These are phyloP conservation scores for Tapirus terrestris DNA, from an alignment of 2,113 vertebrate species.

Conservation along the genomic window DNA sequence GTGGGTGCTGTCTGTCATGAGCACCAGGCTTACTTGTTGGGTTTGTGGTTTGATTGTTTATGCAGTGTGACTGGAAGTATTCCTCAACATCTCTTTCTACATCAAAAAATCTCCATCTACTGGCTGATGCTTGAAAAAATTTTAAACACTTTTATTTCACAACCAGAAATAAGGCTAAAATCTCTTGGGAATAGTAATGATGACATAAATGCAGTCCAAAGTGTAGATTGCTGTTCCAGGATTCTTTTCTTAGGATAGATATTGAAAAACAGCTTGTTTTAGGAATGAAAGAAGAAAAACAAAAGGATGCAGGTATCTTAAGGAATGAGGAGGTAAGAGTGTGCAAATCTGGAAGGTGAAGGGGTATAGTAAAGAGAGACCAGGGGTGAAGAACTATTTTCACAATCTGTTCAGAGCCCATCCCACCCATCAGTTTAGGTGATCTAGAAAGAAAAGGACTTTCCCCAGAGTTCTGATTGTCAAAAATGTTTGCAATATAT, in stretches of 20 bases:
- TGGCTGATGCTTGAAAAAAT: background rate
- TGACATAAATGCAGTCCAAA: background rate
- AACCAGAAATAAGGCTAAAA: background rate
- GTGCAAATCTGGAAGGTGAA: background rate
- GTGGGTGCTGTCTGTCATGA: background rate
- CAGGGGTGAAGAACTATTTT: background rate
- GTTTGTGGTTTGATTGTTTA: background rate
- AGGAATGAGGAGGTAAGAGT: background rate
- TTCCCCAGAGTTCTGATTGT: background rate
- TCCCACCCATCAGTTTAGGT: background rate
- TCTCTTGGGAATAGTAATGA: background rate
- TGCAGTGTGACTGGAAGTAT: background rate
- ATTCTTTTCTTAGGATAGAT: background rate
- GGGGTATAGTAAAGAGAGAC: background rate
- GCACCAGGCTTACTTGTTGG: background rate
- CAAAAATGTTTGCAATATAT: background rate
- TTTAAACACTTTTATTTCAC: background rate
- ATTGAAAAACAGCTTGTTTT: background rate
- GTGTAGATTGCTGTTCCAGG: background rate
- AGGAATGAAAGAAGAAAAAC: background rate
- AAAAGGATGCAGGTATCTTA: background rate
- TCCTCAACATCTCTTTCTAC: background rate
- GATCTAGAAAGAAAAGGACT: background rate
- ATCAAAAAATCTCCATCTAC: background rate
- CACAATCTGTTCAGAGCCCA: background rate